Evolutionary conservation across 92 coral and sea anemone species (phyloP).

Genomic region (Zoanthus sansibaricus): DNA sequence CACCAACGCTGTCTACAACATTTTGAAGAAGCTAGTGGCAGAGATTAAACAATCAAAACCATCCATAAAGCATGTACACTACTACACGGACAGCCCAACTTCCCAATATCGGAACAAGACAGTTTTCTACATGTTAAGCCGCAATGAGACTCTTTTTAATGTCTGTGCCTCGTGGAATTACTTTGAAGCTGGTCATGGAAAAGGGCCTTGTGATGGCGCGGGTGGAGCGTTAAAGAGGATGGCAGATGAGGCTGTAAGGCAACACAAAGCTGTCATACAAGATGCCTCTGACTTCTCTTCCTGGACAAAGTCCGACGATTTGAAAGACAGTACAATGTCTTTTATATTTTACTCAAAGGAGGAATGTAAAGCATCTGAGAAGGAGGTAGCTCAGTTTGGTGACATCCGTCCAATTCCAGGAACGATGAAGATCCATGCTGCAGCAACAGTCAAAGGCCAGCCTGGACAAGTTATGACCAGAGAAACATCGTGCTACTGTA

Average conservation of each 20-base stretch:
- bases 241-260: background rate
- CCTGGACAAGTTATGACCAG: constrained; percentile 38
- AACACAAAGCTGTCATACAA: background rate
- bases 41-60: background rate
- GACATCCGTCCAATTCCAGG: constrained; percentile 29
- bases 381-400: constrained; percentile 32
- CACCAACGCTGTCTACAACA: constrained; percentile 38
- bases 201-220: background rate
- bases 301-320: constrained; percentile 1
- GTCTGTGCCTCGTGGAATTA: background rate
- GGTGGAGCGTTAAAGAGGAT: background rate
- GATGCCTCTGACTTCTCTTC: background rate
- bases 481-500: constrained; percentile 60
- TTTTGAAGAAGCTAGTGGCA: constrained; percentile 42
- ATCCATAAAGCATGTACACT: background rate
- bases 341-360: constrained; percentile 38
- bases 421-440: constrained; percentile 64
- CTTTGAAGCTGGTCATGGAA: background rate
- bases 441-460: constrained; percentile 14
- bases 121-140: background rate
- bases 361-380: background rate
- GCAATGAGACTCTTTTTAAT: background rate
- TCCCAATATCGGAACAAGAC: constrained; percentile 57
- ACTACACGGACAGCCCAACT: constrained; percentile 42
- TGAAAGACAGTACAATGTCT: constrained; percentile 13